A percentile compares a stretch with the other conserved stretches of the same genome.
Evolutionary conservation across 2,888 invertebrate species (phyloP).

Genomic region (Cacoxenus indagator): DNA sequence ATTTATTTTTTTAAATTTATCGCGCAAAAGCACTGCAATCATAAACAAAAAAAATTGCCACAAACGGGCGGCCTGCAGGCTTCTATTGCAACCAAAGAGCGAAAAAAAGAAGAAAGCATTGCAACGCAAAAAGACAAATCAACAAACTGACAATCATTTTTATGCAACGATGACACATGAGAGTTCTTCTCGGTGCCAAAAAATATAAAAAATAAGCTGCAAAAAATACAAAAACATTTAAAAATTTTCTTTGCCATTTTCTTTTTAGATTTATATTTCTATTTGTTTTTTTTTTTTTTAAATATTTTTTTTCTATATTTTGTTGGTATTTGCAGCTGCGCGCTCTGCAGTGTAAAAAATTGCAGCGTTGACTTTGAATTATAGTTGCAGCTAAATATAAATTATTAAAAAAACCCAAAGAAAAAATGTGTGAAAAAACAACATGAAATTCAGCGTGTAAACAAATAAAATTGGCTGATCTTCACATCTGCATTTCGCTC

Average conservation of each 20-base stretch:
- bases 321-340: conserved; percentile 34
- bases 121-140: conserved; percentile 29
- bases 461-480: conserved; percentile 61
- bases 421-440: conserved; percentile 38
- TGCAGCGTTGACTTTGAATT: conserved; percentile 64
- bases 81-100: background rate
- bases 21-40: background rate
- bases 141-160: conserved; percentile 34
- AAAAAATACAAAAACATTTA: background rate
- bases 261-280: no score
- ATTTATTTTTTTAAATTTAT: background rate
- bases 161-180: conserved; percentile 28
- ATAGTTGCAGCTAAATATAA: conserved; percentile 63
- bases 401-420: conserved; percentile 49
- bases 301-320: conserved; percentile 27
- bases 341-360: conserved; percentile 53
- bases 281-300: no score
- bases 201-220: background rate
- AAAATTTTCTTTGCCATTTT: background rate
- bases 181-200: conserved; percentile 1
- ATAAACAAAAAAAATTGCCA: conserved; percentile 13
- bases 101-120: background rate
- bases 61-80: background rate
- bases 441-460: conserved; percentile 62
- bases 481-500: conserved; percentile 29